Base-by-base conservation (phyloP, 2,888 invertebrate species). In the Caenorhabditis becei region DNA sequence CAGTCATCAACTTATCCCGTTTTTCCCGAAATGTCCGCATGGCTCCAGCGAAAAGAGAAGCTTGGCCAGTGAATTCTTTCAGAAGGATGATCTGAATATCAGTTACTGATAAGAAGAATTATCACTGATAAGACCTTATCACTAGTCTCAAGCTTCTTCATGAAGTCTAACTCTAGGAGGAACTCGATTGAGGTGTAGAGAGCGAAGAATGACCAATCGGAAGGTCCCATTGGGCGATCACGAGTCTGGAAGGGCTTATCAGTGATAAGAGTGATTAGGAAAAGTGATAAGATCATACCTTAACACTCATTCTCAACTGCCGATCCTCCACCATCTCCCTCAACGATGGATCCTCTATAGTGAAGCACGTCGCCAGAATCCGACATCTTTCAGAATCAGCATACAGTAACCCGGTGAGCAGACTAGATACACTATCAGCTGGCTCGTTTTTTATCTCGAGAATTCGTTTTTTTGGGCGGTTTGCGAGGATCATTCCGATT, bases 121-220 rank as follows among this genome's bases (percentile, higher is more conserved):
- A 11, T 24, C 10, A 44, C 35, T 20, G 28, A 24, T 61, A 10
- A 28, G 5, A 71, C 62, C 61, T 70, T 59, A 1, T 71, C 71
- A 16, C 28, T 2, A 16, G 59, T 24, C 4, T 20, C 20, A 23
- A 72, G 11, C 20, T 65, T 20, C 2, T 24, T 24, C 72, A 72
- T 72, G 5, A 72, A 63, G 11, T 72, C 65, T 10, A 72, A 14
- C 24, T 65, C 20, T 18, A 65, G 18, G 3, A 63, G 49, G 10
- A 58, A 58, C 5, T 56, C 58, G 10, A 65, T 63, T 18, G 72
- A 58, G 24, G 72, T 72, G 65, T 63, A 72, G 16, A 72, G 58
- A 4, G 72, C 72, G 24, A 72, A 72, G 14, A 72, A 72, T 8
- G 72, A 65, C 72, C 72, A 72, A 16, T 72, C 65, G 7, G 63